Evolutionary conservation across 2,888 invertebrate species (phyloP), one percentile per base, ranked within the genome.

Genomic region (Gymnosoma rotundatum): DNA sequence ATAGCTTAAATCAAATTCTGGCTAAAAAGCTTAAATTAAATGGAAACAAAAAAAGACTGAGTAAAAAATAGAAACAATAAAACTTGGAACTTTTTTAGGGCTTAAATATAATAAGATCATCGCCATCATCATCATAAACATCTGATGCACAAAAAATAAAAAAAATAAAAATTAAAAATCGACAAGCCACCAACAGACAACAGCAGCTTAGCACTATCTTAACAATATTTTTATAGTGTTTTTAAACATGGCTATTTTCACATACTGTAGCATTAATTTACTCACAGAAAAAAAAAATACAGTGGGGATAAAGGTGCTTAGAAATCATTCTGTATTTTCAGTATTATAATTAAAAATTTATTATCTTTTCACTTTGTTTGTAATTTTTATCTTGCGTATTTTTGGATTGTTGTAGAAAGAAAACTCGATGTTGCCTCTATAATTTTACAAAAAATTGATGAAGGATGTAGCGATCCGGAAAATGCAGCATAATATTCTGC

Each of bases 151-250:
- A 20, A 66, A 58, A 50, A 20, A 66, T 25, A 12, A 9, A 18
- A 25, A 48, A 64, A 48, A 36, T 38, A 25, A 48, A 64, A 48
- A 36, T 38, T 38, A 4, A 56, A 70, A 70, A 58, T 12, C 14
- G 64, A 20, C 16, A 32, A 42, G 4, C 42, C 42, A 42, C 63
- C 36, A 58, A 6, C 48, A 72, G 54, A 61, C 72, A 60, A 36
- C 69, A 69, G 52, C 73, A 67, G 73, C 73, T 58, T 58, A 70
- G 56, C 56, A 63, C 48, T 64, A 70, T 58, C 42, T 76, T 60
- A 67, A 73, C 58, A 79, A 60, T 60, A 56, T 50, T 70, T 76
- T 75, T 81, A 64, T 64, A 58, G 50, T 64, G 69, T 64, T 70
- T 75, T 75, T 45, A 66, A 64, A 67, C 76, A 72, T 12, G 10